These are phyloP conservation scores for Phalacrocorax aristotelis DNA, from an alignment of 2,113 vertebrate genomes.

Conservation along the genomic window DNA sequence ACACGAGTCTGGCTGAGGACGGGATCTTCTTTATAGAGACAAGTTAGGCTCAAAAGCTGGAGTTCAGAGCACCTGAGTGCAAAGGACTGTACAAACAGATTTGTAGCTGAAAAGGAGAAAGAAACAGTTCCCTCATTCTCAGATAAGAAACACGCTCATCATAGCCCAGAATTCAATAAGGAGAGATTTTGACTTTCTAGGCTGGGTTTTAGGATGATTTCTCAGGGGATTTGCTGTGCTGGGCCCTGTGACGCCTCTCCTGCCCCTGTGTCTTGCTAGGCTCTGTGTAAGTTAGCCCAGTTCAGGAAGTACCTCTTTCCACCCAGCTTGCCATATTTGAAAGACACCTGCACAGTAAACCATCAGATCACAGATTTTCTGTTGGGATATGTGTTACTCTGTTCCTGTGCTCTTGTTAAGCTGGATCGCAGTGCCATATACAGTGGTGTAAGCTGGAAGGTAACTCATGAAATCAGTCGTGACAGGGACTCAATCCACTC, in stretches of 20 bases:
- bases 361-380: neutral
- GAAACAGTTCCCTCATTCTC: neutral
- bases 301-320: neutral
- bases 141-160: neutral
- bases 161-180: neutral
- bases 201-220: neutral
- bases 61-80: neutral
- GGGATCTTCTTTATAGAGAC: neutral
- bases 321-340: neutral
- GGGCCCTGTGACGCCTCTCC: neutral
- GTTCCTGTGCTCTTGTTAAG: neutral
- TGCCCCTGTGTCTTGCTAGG: neutral
- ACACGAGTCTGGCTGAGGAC: accelerated
- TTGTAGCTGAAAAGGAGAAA: neutral
- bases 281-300: neutral
- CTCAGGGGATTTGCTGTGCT: neutral
- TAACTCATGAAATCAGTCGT: neutral
- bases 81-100: neutral
- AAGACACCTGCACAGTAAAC: neutral
- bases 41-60: no score
- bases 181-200: neutral
- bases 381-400: neutral
- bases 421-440: neutral
- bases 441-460: neutral
- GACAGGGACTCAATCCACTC: neutral